Evolutionary conservation across 2,888 invertebrate species (phyloP).

Genomic region (Oscheius sp.): DNA sequence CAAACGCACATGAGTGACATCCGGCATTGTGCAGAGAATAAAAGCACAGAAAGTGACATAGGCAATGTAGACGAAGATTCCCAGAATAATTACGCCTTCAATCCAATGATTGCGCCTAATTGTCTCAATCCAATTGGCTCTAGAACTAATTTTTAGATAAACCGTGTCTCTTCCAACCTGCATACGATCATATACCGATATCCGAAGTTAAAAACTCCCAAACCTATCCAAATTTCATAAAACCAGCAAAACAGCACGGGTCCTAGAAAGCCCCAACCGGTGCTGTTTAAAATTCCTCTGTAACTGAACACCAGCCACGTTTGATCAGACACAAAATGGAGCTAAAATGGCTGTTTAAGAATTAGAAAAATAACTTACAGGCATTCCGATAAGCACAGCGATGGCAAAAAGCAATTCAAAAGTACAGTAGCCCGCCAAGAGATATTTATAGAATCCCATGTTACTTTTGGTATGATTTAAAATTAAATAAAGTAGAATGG

Average conservation of each 20-base stretch:
- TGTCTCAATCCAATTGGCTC: background rate
- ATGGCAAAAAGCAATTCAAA: constrained; percentile 11
- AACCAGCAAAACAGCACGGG: constrained; percentile 12
- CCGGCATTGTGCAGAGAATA: background rate
- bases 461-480: constrained; percentile 2
- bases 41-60: background rate
- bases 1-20: background rate
- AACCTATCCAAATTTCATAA: constrained; percentile 13
- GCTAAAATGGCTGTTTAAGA: background rate
- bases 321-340: constrained; percentile 19
- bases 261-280: background rate
- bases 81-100: background rate
- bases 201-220: background rate
- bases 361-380: background rate
- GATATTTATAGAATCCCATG: constrained; percentile 22
- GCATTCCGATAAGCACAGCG: constrained; percentile 14
- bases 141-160: background rate
- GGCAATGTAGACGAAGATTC: background rate
- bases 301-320: constrained; percentile 11
- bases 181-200: constrained; percentile 20
- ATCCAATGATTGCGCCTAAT: background rate
- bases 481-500: constrained; percentile 6
- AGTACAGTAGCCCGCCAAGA: background rate
- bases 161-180: background rate
- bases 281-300: background rate